Base-by-base conservation (phyloP, 1,140 invertebrate genomes). In the Papilio glaucus region DNA sequence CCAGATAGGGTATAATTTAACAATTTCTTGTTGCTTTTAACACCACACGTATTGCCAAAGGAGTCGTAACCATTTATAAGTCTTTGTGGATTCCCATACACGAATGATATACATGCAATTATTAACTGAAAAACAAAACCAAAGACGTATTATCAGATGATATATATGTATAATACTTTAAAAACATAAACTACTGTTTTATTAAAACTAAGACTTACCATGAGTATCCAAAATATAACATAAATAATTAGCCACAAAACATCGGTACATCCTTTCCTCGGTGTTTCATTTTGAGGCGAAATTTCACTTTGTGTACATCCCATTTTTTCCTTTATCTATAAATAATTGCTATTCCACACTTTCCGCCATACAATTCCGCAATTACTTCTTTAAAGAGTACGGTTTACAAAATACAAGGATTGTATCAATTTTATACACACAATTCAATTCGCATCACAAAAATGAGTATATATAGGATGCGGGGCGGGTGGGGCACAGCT, bases 11-110 rank as follows among this genome's bases (percentile, higher is more conserved):
- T 94, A 79, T 97, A 94, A 79, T 96, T 95, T 33, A 95, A 95
- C 75, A 97, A 95, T 75, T 95, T 95, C 75, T 95, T 95, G 87
- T 97, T 97, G 74, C 95, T 95, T 77, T 96, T 95, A 57, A 96
- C 95, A 24, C 98, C 98, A 93, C 98, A 99, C 37, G 97, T 98
- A 89, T 99, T 99, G n/a, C 98, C 98, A 94, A 98, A 99, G 77
- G 97, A 98, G 88, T 99, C 98, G 92, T 97, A 98, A 57, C 98
- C 98, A 94, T 98, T 97, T 72, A 98, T 96, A 6, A 99, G 94
- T 74, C 98, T 94, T 77, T 96, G 89, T 4, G 98, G 97, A 93
- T 98, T 97, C 0, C 98, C 98, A 93, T 98, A 97, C 8, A 97
- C 96, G 86, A 98, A 96, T 1, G 98, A 97, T 93, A 98, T 98